Conservation (phyloP, 2,113 vertebrate species). For the Saccopteryx bilineata region DNA sequence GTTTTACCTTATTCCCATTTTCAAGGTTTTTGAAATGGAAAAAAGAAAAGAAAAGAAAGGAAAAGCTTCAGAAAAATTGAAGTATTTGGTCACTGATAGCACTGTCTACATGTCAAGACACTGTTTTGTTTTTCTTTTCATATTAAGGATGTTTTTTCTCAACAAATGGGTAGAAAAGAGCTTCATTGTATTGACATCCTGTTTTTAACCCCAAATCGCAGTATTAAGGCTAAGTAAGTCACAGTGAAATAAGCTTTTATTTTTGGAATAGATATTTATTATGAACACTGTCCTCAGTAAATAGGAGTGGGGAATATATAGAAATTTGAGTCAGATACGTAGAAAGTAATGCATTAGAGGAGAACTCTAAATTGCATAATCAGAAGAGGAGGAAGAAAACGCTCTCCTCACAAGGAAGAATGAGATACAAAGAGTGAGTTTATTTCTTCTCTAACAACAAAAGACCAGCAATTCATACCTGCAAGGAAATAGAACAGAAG, state of each 20-base stretch:
- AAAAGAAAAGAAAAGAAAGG: not conserved
- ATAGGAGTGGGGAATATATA: not conserved
- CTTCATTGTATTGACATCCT: not conserved
- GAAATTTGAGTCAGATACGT: not conserved
- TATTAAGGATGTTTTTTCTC: not conserved
- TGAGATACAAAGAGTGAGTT: not conserved
- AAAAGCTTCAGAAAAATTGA: not conserved
- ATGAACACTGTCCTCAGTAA: not conserved
- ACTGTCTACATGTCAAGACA: not conserved
- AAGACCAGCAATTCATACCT: not conserved
- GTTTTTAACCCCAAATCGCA: not conserved
- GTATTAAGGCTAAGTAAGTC: not conserved
- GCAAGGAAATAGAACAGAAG: not conserved
- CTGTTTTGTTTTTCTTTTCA: not conserved
- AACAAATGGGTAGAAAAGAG: not conserved
- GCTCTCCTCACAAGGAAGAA: not conserved
- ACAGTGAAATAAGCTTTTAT: not conserved
- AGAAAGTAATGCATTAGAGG: not conserved
- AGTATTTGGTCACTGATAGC: not conserved
- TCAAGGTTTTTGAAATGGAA: not conserved
- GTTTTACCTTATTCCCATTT: not conserved
- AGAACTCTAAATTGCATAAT: not conserved
- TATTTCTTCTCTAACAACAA: not conserved
- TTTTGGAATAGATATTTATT: not conserved
- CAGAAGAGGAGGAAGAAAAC: not conserved